These are phyloP conservation scores for Halictus rubicundus DNA, from an alignment of 1,140 invertebrate genomes.

Conservation along the genomic window DNA sequence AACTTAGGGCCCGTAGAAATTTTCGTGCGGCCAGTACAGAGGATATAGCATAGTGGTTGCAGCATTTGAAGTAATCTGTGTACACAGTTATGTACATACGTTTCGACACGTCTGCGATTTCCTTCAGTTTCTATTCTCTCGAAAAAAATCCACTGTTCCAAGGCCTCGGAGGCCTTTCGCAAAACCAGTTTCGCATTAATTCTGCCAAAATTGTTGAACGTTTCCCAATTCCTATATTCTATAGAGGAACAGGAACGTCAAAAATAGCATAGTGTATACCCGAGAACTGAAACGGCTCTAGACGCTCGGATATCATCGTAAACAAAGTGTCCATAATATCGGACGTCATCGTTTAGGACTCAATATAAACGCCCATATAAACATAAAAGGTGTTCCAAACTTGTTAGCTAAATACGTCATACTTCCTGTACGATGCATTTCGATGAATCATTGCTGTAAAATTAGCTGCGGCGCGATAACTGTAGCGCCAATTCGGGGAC, in stretches of 20 bases:
- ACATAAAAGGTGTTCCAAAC: conserved; percentile 10
- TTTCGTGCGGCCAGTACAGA: too few relatives aligned
- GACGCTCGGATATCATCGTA: not conserved
- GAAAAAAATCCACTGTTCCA: not conserved
- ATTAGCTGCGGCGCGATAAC: not conserved
- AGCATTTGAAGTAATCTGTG: not conserved
- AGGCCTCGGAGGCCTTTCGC: not conserved
- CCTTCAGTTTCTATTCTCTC: not conserved
- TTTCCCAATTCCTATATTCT: not conserved
- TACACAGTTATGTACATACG: not conserved
- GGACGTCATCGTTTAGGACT: not conserved
- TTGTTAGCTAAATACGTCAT: not conserved
- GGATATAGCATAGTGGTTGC: not conserved
- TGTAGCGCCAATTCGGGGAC: not conserved
- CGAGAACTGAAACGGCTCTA: not conserved
- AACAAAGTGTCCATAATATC: not conserved
- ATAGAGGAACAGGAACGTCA: not conserved
- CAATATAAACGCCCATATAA: not conserved
- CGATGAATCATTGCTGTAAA: not conserved
- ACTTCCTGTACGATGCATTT: not conserved
- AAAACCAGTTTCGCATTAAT: conserved; percentile 1
- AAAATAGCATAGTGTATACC: not conserved
- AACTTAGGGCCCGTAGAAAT: too few relatives aligned
- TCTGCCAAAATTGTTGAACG: not conserved
- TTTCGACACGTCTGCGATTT: not conserved